These are phyloP conservation scores for Andricus curvator DNA, from an alignment of 2,888 invertebrate genomes.

Conservation along the genomic window DNA sequence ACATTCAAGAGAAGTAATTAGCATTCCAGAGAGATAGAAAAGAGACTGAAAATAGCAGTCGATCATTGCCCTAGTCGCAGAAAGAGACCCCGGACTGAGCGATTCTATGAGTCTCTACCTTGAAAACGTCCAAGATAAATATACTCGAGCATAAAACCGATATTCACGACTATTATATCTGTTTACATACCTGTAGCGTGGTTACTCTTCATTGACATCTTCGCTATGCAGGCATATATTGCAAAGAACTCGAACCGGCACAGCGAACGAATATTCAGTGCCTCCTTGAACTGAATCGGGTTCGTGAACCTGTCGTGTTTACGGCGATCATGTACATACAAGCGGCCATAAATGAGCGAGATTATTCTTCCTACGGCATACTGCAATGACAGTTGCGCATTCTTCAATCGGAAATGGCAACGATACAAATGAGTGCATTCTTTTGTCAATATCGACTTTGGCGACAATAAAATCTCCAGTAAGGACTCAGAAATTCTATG, in stretches of 20 bases:
- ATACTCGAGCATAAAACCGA: conserved; percentile 7
- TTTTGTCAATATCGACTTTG: not conserved
- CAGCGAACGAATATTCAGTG: conserved; percentile 35
- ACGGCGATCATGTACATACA: conserved; percentile 40
- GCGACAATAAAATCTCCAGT: not conserved
- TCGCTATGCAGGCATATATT: conserved; percentile 16
- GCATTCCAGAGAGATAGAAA: not conserved
- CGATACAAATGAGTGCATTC: conserved; percentile 16
- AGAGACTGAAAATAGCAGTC: conserved; percentile 13
- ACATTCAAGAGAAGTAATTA: no score
- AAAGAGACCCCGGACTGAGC: not conserved
- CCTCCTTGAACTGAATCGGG: conserved; percentile 70
- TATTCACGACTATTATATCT: conserved; percentile 1
- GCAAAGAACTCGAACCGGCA: conserved; percentile 26
- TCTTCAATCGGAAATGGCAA: conserved; percentile 26
- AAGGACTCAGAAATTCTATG: not conserved
- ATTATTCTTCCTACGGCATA: no score
- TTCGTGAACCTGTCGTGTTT: conserved; percentile 64
- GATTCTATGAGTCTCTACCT: conserved; percentile 1
- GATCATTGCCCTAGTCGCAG: conserved; percentile 34
- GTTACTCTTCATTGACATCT: conserved; percentile 25
- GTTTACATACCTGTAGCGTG: conserved; percentile 3
- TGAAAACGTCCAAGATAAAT: conserved; percentile 31
- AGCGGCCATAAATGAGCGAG: conserved; percentile 53
- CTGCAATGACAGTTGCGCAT: conserved; percentile 2